Base-by-base conservation (phyloP, 2,888 invertebrate genomes). In the Campopleginae sp. region DNA sequence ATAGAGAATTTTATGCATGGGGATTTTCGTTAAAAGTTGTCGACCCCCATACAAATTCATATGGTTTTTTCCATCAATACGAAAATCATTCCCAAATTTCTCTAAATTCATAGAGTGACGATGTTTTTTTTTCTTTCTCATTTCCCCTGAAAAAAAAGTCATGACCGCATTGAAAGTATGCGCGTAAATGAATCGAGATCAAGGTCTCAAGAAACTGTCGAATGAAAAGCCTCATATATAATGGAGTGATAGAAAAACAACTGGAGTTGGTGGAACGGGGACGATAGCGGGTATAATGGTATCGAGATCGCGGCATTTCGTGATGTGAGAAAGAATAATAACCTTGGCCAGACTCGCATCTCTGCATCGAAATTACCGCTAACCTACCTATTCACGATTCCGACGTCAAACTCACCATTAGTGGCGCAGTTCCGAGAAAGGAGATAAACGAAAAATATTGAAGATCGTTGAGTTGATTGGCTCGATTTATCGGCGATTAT, bases 291-390 rank as follows among this genome's bases (percentile, higher is more conserved):
- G 44, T 61, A n/a, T n/a, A n/a, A 66, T 27, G 10, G 48, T 75
- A 77, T 77, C 76, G 76, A 48, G 66, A 77, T 65, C 65, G 58
- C 76, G 48, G 38, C 76, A 33, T 48, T 66, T 42, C 66, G 54
- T 68, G 61, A 48, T 58, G 82, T 38, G 65, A 65, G 78, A 54
- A 54, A 74, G 80, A 77, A 80, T 42, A 65, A 51, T n/a, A 65
- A 76, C 48, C 65, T 72, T 51, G 23, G 46, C 14, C 65, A 70
- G 42, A 44, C 66, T 38, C 31, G 76, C 8, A 65, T 65, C 68
- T 68, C 68, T 23, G 23, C 23, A 44, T 68, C 68, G 8, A 65
- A 65, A 58, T 58, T 27, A 58, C 58, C 58, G 58, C 58, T 58
- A 58, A 27, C 58, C 27, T 23, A 27, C 27, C 14, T 27, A 58